These are phyloP conservation scores for Schizopygopsis malacanthus DNA, from an alignment of 2,797 vertebrate species.

Conservation along the genomic window DNA sequence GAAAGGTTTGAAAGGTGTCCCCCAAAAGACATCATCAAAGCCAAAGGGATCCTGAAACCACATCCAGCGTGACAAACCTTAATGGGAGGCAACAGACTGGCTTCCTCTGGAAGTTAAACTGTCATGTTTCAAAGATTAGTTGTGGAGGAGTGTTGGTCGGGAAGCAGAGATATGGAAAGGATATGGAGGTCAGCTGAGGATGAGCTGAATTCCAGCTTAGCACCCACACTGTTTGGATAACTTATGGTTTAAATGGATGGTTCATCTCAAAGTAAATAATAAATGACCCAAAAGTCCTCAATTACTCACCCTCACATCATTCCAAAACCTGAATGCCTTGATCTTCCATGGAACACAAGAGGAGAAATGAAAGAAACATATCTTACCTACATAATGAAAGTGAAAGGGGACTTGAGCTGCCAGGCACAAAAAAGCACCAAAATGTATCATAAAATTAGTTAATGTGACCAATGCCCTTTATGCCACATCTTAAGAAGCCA, in stretches of 20 bases:
- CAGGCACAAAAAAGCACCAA: not conserved
- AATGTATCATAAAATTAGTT: not conserved
- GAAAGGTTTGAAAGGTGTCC: not conserved
- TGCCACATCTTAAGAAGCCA: not conserved
- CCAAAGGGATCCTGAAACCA: conserved; percentile 17
- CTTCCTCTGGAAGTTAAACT: conserved; percentile 36
- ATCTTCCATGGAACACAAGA: not conserved
- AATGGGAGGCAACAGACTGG: conserved; percentile 21
- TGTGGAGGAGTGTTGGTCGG: conserved; percentile 42
- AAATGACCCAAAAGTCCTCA: not conserved
- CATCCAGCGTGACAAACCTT: conserved; percentile 32
- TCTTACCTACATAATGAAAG: not conserved
- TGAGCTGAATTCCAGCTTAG: conserved; percentile 17
- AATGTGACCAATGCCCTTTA: not conserved
- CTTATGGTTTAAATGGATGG: conserved; percentile 14
- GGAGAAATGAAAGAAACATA: not conserved
- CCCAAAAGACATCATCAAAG: not conserved
- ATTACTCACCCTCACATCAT: not conserved
- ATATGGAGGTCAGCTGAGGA: conserved; percentile 46
- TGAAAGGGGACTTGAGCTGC: not conserved
- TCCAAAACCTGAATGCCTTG: not conserved
- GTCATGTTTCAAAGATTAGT: conserved; percentile 44
- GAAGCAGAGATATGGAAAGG: conserved; percentile 31
- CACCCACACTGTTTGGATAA: conserved; percentile 25
- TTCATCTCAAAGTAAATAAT: not conserved